Evolutionary conservation across 2,113 vertebrate species (phyloP).

Genomic region (Hepsetus odoe): DNA sequence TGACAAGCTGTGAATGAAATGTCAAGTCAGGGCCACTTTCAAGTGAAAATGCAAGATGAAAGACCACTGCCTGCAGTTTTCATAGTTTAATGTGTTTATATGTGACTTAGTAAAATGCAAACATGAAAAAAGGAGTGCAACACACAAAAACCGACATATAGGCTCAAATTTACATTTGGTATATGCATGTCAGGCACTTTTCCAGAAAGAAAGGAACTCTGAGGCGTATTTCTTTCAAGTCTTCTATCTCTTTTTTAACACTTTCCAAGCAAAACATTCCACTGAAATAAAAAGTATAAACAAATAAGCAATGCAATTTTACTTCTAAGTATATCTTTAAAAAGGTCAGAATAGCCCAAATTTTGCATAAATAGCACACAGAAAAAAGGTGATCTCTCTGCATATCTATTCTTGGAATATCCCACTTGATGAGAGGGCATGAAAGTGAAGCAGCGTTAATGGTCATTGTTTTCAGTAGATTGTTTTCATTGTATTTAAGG

Average conservation of each 20-base stretch:
- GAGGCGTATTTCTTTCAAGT: constrained; percentile 54
- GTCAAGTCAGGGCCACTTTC: too few species aligned
- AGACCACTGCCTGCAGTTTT: not conserved
- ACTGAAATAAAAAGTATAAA: constrained; percentile 51
- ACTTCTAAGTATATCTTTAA: constrained; percentile 23
- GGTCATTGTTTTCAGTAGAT: too few species aligned
- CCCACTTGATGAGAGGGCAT: too few species aligned
- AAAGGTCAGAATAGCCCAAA: constrained; percentile 5
- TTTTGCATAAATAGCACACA: constrained; percentile 10
- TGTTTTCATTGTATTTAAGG: too few species aligned
- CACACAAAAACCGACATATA: constrained; percentile 7
- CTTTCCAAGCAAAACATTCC: constrained; percentile 50
- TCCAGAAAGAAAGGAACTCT: constrained; percentile 48
- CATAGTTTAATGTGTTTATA: not conserved
- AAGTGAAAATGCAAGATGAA: not conserved
- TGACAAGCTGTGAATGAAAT: constrained; percentile 12
- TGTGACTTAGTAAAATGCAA: too few species aligned
- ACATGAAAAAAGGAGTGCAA: too few species aligned
- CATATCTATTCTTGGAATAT: too few species aligned
- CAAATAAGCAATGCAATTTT: constrained; percentile 37
- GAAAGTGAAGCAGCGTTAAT: too few species aligned
- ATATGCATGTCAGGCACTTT: constrained; percentile 52
- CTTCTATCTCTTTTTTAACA: constrained; percentile 63
- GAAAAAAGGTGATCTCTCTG: not conserved
- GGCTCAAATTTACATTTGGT: constrained; percentile 1